Evolutionary conservation across 2,113 vertebrate species (phyloP).

Genomic region (Lasiurus borealis): DNA sequence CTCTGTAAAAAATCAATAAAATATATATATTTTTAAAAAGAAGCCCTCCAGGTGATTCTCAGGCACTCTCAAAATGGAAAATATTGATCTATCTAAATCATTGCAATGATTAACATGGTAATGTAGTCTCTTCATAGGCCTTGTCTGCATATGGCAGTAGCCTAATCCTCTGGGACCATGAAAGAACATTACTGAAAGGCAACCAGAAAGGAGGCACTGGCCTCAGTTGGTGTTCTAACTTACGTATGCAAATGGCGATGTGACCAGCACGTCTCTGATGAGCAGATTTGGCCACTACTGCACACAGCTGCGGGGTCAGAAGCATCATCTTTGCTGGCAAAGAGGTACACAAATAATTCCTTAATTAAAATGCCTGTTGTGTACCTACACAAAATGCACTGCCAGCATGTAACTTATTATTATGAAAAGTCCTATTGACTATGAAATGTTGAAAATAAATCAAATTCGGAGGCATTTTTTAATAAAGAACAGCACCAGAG

Average conservation of each 20-base stretch:
- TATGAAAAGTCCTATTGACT: slow-evolving; percentile 53
- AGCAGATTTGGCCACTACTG: slow-evolving; percentile 1
- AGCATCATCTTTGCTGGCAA: slow-evolving; percentile 28
- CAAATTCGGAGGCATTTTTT: no score
- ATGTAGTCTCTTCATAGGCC: background rate
- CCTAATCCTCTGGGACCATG: background rate
- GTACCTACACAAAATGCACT: slow-evolving; percentile 45
- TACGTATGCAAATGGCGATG: background rate
- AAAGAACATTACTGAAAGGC: background rate
- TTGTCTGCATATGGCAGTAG: background rate
- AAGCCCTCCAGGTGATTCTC: background rate
- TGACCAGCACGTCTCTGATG: background rate
- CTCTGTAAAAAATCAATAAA: no score
- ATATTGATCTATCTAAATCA: background rate
- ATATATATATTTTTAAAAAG: no score
- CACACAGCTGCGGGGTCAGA: slow-evolving; percentile 58
- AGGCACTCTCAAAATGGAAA: background rate
- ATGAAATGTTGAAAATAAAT: slow-evolving; percentile 20
- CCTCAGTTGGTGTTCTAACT: background rate
- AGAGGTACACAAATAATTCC: background rate
- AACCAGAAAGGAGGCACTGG: background rate
- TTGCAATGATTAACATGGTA: background rate
- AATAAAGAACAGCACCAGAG: background rate
- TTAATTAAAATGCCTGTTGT: slow-evolving; percentile 47
- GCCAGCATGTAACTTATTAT: slow-evolving; percentile 33